Evolutionary conservation across 2,888 invertebrate species (phyloP), one percentile per base, ranked within the genome.

Genomic region (Globia sparganii): DNA sequence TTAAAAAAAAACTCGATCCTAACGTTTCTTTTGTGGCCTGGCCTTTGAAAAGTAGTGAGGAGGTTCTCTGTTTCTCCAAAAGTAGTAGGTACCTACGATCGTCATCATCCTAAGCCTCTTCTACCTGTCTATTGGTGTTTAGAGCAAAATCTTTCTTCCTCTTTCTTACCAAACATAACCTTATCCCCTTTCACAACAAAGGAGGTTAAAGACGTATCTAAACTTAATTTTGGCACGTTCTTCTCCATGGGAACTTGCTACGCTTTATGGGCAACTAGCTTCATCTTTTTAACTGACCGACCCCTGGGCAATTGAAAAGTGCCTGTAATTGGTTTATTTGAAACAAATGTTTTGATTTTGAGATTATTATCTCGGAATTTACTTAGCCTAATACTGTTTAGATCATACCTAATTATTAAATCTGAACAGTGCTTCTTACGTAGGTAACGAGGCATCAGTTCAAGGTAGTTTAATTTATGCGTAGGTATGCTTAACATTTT

Each of bases 391-490:
- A 25, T 58, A 53, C 25, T 37, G 66, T 58, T 46, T 78, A 46
- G 31, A 59, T 67, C 25, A 58, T 59, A 61, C 34, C 28, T 76
- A 59, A 66, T 67, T 31, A 79, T 53, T 53, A 31, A 81, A 81
- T 58, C 15, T 46, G 5, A 34, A 40, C 72, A 65, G 18, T 61
- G 25, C 43, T 37, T 40, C 21, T 21, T 58, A 18, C 78, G 64
- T 56, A 61, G 8, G 21, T 70, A 46, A 64, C 28, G 28, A 25
- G 78, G 37, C 59, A 31, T 59, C n/a, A 83, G 80, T 69, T 80
- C 80, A 83, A 83, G 79, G 80, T n/a, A 56, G n/a, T 76, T 64
- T 65, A 6, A 46, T 43, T 43, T 43, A 40, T 0, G 40, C 43
- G n/a, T 49, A 58, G 11, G 46, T 40, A 31, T 43, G 15, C 4